Evolutionary conservation across 37 sponge, comb jelly and placozoan genomes (phyloP).

Genomic region (Mnemiopsis leidyi): DNA sequence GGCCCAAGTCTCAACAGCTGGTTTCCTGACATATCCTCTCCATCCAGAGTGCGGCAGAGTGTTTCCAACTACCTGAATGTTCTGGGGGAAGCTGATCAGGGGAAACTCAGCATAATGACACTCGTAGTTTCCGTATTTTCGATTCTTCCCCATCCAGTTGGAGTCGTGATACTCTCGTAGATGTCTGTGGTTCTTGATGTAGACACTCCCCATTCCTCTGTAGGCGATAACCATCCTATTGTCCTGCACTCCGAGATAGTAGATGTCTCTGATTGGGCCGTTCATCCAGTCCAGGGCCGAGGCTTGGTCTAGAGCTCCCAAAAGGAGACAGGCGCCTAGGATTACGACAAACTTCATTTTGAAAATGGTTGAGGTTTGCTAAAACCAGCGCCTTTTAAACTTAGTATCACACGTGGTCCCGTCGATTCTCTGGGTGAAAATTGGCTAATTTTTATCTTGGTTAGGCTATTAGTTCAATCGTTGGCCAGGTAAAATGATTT

Average conservation of each 20-base stretch:
- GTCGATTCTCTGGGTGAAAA: too few relatives aligned
- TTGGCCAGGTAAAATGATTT: too few relatives aligned
- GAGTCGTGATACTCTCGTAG: neutral
- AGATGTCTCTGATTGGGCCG: conserved; percentile 17
- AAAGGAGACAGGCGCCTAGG: too few relatives aligned
- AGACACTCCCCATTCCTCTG: conserved; percentile 12
- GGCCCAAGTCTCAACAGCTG: neutral
- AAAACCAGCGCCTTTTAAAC: too few relatives aligned
- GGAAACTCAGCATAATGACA: neutral
- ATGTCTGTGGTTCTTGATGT: neutral
- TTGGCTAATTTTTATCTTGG: too few relatives aligned
- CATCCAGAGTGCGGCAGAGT: neutral
- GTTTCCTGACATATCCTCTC: neutral
- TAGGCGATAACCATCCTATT: neutral
- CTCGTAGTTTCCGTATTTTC: neutral
- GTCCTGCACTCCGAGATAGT: neutral
- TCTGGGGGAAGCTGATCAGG: neutral
- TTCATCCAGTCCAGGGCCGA: conserved; percentile 18
- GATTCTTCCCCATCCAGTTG: neutral
- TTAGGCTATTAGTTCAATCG: too few relatives aligned
- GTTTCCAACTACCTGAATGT: neutral
- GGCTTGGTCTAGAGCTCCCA: neutral
- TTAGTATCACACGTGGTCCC: too few relatives aligned
- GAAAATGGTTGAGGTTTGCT: too few relatives aligned
- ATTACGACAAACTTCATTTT: too few relatives aligned